Percentiles rank a stretch among this genome's conserved stretches.
Evolutionary conservation across 2,888 invertebrate species (phyloP).

Genomic region (Hydroisotoma schaefferi): DNA sequence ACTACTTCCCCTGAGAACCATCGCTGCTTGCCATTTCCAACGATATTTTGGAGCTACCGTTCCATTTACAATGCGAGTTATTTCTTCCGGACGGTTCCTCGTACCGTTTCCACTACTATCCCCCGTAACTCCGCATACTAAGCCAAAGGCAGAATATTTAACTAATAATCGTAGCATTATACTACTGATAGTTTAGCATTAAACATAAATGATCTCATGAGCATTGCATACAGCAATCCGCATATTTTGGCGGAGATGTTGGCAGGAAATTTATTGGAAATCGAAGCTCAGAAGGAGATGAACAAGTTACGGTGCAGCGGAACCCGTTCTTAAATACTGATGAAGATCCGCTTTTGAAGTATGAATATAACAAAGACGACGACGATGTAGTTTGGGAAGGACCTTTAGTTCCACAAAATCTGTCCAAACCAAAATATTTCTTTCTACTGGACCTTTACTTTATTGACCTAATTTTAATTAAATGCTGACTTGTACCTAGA

Average conservation of each 20-base stretch:
- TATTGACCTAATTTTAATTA: no score
- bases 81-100: background rate
- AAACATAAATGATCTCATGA: background rate
- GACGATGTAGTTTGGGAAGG: conserved; percentile 33
- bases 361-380: conserved; percentile 24
- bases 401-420: conserved; percentile 37
- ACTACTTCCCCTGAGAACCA: conserved; percentile 27
- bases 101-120: no score
- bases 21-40: conserved; percentile 44
- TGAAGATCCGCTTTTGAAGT: conserved; percentile 19
- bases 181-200: background rate
- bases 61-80: conserved; percentile 39
- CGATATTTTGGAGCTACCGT: conserved; percentile 26
- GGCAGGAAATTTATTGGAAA: conserved; percentile 12
- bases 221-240: conserved; percentile 22
- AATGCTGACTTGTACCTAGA: no score
- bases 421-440: no score
- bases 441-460: no score
- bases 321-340: conserved; percentile 25
- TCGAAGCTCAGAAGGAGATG: conserved; percentile 14
- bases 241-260: conserved; percentile 13
- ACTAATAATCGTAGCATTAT: background rate
- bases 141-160: conserved; percentile 3
- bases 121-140: conserved; percentile 44
- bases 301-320: conserved; percentile 30